Evolutionary conservation across 92 coral and sea anemone genomes (phyloP), one percentile per base, ranked within the genome.

Genomic region (Muricea muricata): DNA sequence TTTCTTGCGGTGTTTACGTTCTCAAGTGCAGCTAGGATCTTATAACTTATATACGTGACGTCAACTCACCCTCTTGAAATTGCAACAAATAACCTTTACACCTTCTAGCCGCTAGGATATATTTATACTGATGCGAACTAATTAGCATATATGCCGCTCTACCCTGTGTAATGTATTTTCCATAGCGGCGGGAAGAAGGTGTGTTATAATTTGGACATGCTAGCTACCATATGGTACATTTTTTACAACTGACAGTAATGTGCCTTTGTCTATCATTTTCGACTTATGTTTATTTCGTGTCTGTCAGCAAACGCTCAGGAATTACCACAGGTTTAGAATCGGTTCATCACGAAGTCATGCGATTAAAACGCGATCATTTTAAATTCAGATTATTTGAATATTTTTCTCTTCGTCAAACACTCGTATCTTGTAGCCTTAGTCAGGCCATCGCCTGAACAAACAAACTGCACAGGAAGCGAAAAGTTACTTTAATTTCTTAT

Each of bases 251-350:
- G 6, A 15, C 28, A 30, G 70, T 20, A 63, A 63, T 63, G 37
- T 63, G 70, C 11, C 70, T 63, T 4, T 31, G 70, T 63, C 70
- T 63, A 28, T 63, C 70, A 63, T 29, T 63, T 31, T 24, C 12
- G 24, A 28, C 0, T 39, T 3, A 17, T 31, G 37, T 63, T 63
- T 28, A 63, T 18, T 63, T 29, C 0, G 1, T 32, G 70, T 63
- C 70, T 63, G 70, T 63, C 70, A 63, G 17, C 70, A 63, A 26
- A 63, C 37, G 17, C 5, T n/a, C 9, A 6, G 25, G 25, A 57
- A 57, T 21, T 54, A 14, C 61, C n/a, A 54, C 23, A 54, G 50
- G 14, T 57, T n/a, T 57, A 10, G 4, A 20, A 0, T 57, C 42
- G 9, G 9, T 37, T 9, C 9, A 37, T 37, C 42, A 37, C 42